Percentiles rank a stretch among this genome's conserved stretches.
Evolutionary conservation across 53 echinoderm and acorn worm species (phyloP).

Genomic region (Antedon mediterranea): DNA sequence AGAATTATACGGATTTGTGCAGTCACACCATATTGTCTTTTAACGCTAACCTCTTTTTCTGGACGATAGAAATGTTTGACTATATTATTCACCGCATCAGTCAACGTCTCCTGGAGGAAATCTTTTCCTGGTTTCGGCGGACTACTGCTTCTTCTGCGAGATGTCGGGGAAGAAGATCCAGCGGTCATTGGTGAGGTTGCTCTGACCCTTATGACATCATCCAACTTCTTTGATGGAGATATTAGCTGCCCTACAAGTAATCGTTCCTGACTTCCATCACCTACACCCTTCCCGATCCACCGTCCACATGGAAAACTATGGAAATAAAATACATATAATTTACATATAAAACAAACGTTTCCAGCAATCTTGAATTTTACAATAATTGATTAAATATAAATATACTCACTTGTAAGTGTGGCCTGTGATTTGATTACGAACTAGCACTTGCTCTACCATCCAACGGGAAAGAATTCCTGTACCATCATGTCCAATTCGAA

Average conservation of each 20-base stretch:
- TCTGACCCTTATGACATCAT: constrained; percentile 57
- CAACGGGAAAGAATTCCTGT: constrained; percentile 76
- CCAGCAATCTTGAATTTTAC: too few species aligned
- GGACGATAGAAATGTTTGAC: constrained; percentile 99
- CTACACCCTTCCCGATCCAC: constrained; percentile 87
- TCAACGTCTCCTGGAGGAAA: constrained; percentile 80
- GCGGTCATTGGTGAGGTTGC: constrained; percentile 53
- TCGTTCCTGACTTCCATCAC: constrained; percentile 85
- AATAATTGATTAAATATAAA: too few species aligned
- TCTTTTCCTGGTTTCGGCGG: constrained; percentile 19
- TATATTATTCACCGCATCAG: constrained; percentile 94
- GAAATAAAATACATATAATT: background rate
- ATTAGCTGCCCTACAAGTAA: constrained; percentile 79
- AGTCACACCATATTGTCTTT: too few species aligned
- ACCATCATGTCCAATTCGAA: constrained; percentile 89
- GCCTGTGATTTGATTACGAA: constrained; percentile 89
- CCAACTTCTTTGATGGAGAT: constrained; percentile 39
- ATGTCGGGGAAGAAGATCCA: constrained; percentile 23
- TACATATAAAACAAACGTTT: too few species aligned
- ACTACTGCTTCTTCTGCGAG: constrained; percentile 17
- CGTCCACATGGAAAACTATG: constrained; percentile 80
- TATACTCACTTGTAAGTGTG: constrained; percentile 87
- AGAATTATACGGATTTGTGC: too few species aligned
- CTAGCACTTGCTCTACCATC: constrained; percentile 85
- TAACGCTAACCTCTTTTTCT: constrained; percentile 70